phyloP scores from a whole-genome alignment of 2,797 vertebrate species.

The Malacoctenus gilli region DNA sequence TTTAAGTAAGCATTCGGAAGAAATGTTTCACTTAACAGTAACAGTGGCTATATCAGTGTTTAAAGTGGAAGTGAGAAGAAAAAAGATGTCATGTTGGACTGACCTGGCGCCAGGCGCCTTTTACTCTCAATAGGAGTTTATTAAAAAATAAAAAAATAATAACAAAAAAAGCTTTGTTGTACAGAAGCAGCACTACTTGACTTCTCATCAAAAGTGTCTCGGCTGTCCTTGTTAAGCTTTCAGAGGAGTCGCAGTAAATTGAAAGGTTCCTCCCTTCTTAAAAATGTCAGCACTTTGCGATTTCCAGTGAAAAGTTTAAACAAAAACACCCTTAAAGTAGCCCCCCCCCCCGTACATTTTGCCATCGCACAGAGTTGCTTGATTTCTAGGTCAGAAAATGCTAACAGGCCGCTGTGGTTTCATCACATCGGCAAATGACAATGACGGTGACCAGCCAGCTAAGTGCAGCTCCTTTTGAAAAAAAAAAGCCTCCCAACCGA shows the following conservation, averaged over 20 bases:
- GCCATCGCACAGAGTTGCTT: background rate
- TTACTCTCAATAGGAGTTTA: too few species aligned
- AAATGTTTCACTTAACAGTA: too few species aligned
- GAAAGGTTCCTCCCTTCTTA: background rate
- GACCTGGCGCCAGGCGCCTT: too few species aligned
- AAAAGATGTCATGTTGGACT: too few species aligned
- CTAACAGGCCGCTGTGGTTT: slow-evolving; percentile 17
- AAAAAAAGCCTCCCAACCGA: slow-evolving; percentile 13
- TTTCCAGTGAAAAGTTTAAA: background rate
- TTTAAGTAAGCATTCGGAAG: too few species aligned
- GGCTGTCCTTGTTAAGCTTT: background rate
- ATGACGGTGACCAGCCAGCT: background rate
- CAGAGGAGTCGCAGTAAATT: background rate
- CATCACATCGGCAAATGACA: slow-evolving; percentile 20
- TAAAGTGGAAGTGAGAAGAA: too few species aligned
- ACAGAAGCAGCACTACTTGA: background rate
- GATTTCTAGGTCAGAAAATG: slow-evolving; percentile 7
- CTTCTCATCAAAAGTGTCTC: background rate
- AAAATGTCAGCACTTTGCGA: background rate
- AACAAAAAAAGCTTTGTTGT: too few species aligned
- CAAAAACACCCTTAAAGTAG: background rate
- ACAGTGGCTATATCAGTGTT: too few species aligned
- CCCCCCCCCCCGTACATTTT: background rate
- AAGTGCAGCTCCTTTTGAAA: background rate
- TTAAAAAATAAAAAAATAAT: too few species aligned